phyloP scores from a whole-genome alignment of 2,797 vertebrate genomes.

The Triplophysa yarkandensis region DNA sequence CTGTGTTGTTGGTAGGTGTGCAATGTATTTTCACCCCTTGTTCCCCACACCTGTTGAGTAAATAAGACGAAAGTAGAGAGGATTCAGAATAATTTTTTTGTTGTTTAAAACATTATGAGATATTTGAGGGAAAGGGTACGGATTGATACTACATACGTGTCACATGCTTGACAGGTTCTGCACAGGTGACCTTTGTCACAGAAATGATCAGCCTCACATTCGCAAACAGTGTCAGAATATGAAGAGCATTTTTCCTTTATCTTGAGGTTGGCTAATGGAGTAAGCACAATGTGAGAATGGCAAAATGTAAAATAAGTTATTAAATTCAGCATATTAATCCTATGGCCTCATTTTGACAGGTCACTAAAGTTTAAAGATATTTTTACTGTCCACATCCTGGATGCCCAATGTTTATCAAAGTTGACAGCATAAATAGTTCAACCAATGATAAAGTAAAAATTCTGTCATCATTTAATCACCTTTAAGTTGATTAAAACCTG shows the following conservation, averaged over 20 bases:
- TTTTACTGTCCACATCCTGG: no score
- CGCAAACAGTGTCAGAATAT: conserved; percentile 58
- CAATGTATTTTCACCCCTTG: conserved; percentile 51
- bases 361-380: not conserved
- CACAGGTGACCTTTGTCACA: conserved; percentile 56
- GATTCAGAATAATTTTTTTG: not conserved
- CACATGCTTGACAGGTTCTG: conserved; percentile 57
- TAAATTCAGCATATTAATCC: not conserved
- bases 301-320: not conserved
- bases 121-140: not conserved
- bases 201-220: conserved; percentile 60
- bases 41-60: conserved; percentile 61
- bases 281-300: not conserved
- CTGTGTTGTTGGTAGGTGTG: conserved; percentile 52
- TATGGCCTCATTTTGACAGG: not conserved
- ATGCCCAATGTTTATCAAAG: no score
- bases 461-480: no score
- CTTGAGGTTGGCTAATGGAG: conserved; percentile 59
- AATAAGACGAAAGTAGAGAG: conserved; percentile 13
- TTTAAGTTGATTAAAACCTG: no score
- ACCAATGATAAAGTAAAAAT: no score
- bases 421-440: no score
- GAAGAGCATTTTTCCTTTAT: not conserved
- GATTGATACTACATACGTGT: conserved; percentile 59
- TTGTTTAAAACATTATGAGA: not conserved